Percentiles rank a stretch among this genome's conserved stretches.
Conservation (phyloP, 1,140 invertebrate genomes). For the Babylonia areolata region DNA sequence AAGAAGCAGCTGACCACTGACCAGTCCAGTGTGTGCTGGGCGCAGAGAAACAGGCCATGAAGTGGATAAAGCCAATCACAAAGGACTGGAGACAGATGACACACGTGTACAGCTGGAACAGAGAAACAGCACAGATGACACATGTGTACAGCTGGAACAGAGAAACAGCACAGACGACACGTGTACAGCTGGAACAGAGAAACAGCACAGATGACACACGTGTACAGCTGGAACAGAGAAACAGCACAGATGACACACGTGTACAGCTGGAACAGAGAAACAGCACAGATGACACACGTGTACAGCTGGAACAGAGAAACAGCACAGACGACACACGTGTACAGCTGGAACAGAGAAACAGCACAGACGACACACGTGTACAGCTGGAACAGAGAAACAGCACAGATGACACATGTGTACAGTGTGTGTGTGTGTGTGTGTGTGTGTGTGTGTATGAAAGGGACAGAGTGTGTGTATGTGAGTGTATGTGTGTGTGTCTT, state of each 20-base stretch:
- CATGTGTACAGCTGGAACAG: no score
- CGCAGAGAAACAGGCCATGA: slow-evolving; percentile 89
- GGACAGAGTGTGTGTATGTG: not conserved
- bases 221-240: no score
- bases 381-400: slow-evolving; percentile 88
- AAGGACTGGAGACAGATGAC: slow-evolving; percentile 95
- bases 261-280: not conserved
- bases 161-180: no score
- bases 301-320: no score
- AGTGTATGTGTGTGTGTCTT: not conserved
- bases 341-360: slow-evolving; percentile 90
- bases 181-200: no score
- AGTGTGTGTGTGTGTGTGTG: no score
- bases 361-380: slow-evolving; percentile 98
- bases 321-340: slow-evolving; percentile 94
- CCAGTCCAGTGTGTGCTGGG: not conserved
- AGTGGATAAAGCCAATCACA: slow-evolving; percentile 93
- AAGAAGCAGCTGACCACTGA: no score
- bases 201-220: no score
- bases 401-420: no score
- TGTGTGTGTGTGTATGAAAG: not conserved
- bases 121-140: not conserved
- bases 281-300: no score
- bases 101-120: slow-evolving; percentile 96
- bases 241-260: no score